Evolutionary conservation across 2,113 vertebrate species (phyloP).

Genomic region (Hippoglossus stenolepis): DNA sequence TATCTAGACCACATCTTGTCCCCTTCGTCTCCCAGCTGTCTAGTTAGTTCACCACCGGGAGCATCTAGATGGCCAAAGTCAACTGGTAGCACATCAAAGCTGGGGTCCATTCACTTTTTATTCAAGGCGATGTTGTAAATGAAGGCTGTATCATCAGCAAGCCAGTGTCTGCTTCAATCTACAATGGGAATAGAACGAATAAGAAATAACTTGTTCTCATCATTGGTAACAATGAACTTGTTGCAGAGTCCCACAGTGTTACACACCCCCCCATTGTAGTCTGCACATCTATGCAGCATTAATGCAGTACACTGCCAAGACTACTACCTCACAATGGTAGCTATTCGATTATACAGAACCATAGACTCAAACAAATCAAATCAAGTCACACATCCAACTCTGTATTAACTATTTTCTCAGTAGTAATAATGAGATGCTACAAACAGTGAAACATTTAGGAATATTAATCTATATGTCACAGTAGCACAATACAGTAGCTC

Average conservation of each 20-base stretch:
- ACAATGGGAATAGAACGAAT: slow-evolving; percentile 8
- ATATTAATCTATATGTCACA: not conserved
- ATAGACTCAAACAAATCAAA: not conserved
- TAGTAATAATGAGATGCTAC: too few species aligned
- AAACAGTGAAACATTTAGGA: not conserved
- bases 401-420: too few species aligned
- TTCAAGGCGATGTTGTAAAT: slow-evolving; percentile 39
- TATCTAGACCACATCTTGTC: slow-evolving; percentile 24
- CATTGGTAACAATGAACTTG: slow-evolving; percentile 7
- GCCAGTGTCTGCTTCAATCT: slow-evolving; percentile 24
- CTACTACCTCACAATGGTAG: not conserved
- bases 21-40: not conserved
- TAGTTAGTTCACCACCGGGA: slow-evolving; percentile 16
- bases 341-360: too few species aligned
- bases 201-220: slow-evolving; percentile 25
- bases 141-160: slow-evolving; percentile 27
- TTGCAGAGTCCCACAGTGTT: slow-evolving; percentile 6
- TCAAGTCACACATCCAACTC: too few species aligned
- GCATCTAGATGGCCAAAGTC: slow-evolving; percentile 7
- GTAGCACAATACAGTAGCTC: not conserved
- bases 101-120: slow-evolving; percentile 38
- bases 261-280: not conserved
- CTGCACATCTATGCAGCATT: not conserved
- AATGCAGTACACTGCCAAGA: not conserved
- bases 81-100: slow-evolving; percentile 28